A percentile compares a stretch with the other conserved stretches of the same genome.
phyloP scores from a whole-genome alignment of 2,797 vertebrate species.

The Benthosema pterotum region DNA sequence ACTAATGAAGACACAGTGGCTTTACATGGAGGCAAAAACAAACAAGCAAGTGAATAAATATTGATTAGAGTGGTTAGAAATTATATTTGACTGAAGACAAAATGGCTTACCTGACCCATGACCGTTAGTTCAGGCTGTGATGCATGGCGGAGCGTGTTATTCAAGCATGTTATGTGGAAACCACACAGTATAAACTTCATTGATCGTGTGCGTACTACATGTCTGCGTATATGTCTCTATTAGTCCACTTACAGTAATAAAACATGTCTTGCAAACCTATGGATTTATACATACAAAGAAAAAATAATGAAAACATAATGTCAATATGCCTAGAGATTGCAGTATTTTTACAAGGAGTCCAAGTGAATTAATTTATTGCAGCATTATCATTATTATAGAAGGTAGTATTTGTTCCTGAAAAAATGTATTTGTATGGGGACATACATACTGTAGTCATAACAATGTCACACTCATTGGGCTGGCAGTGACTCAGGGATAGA shows the following conservation, averaged over 20 bases:
- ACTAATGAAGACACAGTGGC: slow-evolving; percentile 47
- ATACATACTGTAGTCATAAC: no score
- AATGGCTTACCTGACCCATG: slow-evolving; percentile 12
- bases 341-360: no score
- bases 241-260: neutral
- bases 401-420: no score
- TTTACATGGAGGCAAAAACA: slow-evolving; percentile 7
- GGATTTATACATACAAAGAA: neutral
- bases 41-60: slow-evolving; percentile 6
- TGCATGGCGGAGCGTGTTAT: neutral
- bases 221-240: neutral
- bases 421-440: no score
- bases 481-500: no score
- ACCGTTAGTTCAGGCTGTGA: slow-evolving; percentile 9
- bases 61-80: slow-evolving; percentile 29
- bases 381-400: no score
- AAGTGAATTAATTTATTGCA: no score
- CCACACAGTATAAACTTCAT: neutral
- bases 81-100: slow-evolving; percentile 23
- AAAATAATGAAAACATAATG: no score
- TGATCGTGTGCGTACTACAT: slow-evolving; percentile 1
- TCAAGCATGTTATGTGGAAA: neutral
- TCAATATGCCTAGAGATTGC: neutral
- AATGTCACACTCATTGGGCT: no score
- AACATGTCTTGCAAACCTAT: neutral